Evolutionary conservation across 2,888 invertebrate genomes (phyloP).

Genomic region (Deroplatys truncata): DNA sequence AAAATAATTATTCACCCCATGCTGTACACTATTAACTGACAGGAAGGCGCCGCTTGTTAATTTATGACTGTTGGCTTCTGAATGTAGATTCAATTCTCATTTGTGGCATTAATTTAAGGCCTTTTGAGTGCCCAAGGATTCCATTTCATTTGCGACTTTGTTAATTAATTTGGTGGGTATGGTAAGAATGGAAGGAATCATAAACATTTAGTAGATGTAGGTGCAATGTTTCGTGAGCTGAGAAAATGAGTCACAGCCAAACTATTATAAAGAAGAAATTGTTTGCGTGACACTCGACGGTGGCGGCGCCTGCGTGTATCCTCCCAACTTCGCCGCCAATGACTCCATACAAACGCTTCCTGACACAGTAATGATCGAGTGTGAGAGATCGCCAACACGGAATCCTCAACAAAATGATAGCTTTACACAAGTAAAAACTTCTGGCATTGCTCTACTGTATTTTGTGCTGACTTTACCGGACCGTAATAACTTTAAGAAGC

Average conservation of each 20-base stretch:
- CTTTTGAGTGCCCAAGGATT: background rate
- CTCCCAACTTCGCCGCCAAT: background rate
- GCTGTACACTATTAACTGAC: too few relatives aligned
- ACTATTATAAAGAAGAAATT: background rate
- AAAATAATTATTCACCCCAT: too few relatives aligned
- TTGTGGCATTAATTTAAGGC: background rate
- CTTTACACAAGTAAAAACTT: too few relatives aligned
- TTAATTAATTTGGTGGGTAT: background rate
- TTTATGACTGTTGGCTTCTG: too few relatives aligned
- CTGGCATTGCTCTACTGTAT: too few relatives aligned
- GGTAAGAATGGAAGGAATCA: background rate
- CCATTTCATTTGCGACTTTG: background rate
- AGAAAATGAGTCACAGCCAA: background rate
- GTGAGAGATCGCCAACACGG: too few relatives aligned
- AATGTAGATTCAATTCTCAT: background rate
- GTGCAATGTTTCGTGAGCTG: background rate
- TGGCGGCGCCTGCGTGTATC: background rate
- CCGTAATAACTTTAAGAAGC: too few relatives aligned
- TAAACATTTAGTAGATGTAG: background rate
- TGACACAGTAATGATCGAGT: too few relatives aligned
- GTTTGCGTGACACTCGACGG: background rate
- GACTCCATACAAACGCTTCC: background rate
- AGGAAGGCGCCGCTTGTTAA: too few relatives aligned
- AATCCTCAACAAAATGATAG: too few relatives aligned
- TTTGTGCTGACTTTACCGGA: too few relatives aligned